Base-by-base conservation (phyloP, 1,140 invertebrate species). In the Drosophila fuyamai region DNA sequence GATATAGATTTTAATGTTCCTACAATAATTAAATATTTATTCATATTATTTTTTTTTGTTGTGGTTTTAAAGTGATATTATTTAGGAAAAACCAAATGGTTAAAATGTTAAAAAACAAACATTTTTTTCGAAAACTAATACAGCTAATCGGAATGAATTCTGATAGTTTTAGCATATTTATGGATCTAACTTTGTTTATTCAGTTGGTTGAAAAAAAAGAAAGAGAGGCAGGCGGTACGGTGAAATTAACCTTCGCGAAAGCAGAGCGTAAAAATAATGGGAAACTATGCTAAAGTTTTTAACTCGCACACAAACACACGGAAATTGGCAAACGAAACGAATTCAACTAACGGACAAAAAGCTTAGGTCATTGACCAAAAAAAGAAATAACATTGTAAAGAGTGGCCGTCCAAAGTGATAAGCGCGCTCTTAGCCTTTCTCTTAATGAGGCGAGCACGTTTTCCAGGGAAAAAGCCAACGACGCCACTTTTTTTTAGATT, bases 331-430 rank as follows among this genome's bases (percentile, higher is more conserved):
- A 57, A 53, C 36, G 40, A 68, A 62, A 50, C 36, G 41, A 75
- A 83, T 48, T 55, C 61, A 86, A 72, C 76, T 83, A 88, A 88
- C 79, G 79, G 76, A 68, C 59, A 66, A 70, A 65, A 86, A 71
- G 79, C 83, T 88, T 88, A 88, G 83, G 83, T 88, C 83, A 88
- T 88, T 88, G 83, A 88, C 83, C 83, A 88, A 88, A 88, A 86
- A 88, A 86, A 88, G 83, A 88, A 79, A 68, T 68, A 79, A 76
- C 66, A 54, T 63, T 58, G 55, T 59, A 62, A 80, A 63, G 55
- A 60, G 76, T 32, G 7, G 29, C 29, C 29, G 29, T 6, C 7
- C 6, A 32, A 32, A 72, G 76, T 41, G 43, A 36, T 36, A 8
- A 43, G 32, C 41, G 27, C 27, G 38, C 56, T 44, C 40, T 60